phyloP scores from a whole-genome alignment of 2,888 invertebrate species.

The Agrilus biguttatus region DNA sequence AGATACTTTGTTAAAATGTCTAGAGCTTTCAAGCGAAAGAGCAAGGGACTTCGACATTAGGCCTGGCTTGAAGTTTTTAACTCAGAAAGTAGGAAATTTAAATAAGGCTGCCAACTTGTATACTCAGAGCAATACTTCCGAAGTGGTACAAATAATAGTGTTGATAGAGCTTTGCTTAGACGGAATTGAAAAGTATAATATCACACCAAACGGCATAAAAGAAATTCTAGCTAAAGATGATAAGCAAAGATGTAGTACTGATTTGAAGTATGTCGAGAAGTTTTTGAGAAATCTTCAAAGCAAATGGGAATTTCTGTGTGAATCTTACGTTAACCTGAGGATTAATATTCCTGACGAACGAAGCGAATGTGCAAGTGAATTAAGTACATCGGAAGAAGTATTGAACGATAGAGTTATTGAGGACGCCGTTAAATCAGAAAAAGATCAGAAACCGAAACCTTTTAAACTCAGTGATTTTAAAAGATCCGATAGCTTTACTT shows the following conservation, averaged over 20 bases:
- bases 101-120: constrained; percentile 82
- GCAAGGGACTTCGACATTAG: constrained; percentile 79
- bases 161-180: constrained; percentile 72
- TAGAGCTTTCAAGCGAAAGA: constrained; percentile 69
- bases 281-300: constrained; percentile 26
- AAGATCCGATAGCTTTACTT: constrained; percentile 24
- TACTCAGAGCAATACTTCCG: constrained; percentile 82
- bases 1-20: constrained; percentile 58
- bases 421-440: constrained; percentile 3
- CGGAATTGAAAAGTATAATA: constrained; percentile 48
- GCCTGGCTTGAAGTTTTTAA: constrained; percentile 84
- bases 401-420: constrained; percentile 1
- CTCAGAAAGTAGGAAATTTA: constrained; percentile 82
- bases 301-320: constrained; percentile 30
- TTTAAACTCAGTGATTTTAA: constrained; percentile 46
- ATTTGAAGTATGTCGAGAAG: constrained; percentile 27
- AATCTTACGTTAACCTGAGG: constrained; percentile 27
- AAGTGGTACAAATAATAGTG: constrained; percentile 78
- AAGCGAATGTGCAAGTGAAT: constrained; percentile 7
- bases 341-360: constrained; percentile 23
- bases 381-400: constrained; percentile 15
- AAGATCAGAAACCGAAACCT: constrained; percentile 11
- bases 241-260: constrained; percentile 17
- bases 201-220: constrained; percentile 45
- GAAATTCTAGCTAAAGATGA: constrained; percentile 39